These are phyloP conservation scores for Drosophila siamana DNA, from an alignment of 2,888 invertebrate genomes.

Conservation along the genomic window DNA sequence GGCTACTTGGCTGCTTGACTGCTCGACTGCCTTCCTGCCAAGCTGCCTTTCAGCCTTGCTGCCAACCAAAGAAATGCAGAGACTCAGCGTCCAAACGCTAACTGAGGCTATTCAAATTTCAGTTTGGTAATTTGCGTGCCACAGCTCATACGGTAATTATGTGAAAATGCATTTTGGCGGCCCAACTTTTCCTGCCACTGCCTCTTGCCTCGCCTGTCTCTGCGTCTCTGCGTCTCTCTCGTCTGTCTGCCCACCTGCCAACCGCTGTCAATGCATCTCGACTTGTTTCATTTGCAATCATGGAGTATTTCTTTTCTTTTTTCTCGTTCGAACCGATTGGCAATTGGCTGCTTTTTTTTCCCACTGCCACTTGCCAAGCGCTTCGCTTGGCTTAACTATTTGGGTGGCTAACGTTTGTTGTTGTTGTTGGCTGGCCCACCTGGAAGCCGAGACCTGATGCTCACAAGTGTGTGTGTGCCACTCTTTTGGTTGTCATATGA, in stretches of 20 bases:
- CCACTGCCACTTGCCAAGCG: neutral
- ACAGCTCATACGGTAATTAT: constrained; percentile 77
- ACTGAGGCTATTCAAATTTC: constrained; percentile 71
- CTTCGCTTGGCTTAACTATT: constrained; percentile 29
- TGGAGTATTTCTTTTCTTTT: too few species aligned
- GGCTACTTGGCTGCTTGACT: constrained; percentile 11
- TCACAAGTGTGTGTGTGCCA: constrained; percentile 53
- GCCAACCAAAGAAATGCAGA: constrained; percentile 48
- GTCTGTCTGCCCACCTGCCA: constrained; percentile 27
- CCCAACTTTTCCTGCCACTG: constrained; percentile 59
- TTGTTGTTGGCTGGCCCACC: constrained; percentile 41
- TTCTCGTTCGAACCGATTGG: constrained; percentile 33
- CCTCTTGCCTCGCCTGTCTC: constrained; percentile 36
- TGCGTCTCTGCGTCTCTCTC: too few species aligned
- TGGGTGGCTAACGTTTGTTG: constrained; percentile 31
- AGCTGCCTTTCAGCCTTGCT: constrained; percentile 2
- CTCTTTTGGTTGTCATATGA: constrained; percentile 67
- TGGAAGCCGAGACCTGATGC: constrained; percentile 31
- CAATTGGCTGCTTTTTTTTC: constrained; percentile 18
- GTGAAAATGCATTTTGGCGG: constrained; percentile 74
- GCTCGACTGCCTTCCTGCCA: constrained; percentile 14
- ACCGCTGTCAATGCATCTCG: constrained; percentile 73
- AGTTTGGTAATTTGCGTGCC: constrained; percentile 70
- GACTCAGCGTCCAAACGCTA: constrained; percentile 22
- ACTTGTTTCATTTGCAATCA: constrained; percentile 69